Evolutionary conservation across 2,797 vertebrate genomes (phyloP), one percentile per base, ranked within the genome.

Genomic region (Phrynocephalus forsythii): DNA sequence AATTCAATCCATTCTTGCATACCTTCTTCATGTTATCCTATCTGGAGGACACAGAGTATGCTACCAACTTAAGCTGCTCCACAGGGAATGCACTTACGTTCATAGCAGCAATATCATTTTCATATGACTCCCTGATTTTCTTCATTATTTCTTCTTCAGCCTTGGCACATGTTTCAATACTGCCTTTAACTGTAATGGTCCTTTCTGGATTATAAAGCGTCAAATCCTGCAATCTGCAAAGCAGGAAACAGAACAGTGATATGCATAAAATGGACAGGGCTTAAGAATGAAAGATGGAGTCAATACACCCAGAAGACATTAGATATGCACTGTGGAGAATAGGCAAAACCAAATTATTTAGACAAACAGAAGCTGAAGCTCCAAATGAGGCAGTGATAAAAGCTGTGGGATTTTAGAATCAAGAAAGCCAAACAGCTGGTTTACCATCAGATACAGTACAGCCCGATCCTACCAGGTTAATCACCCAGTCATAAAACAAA

Each of bases 21-120:
- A 28, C 38, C 24, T 85, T 24, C 26, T 24, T 68, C 63, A 38
- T 44, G 30, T 76, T 11, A 44, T 30, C 18, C 50, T 78, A 52
- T 68, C 9, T 48, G 67, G 30, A 44, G 50, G n/a, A 28, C 16
- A 80, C 50, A 38, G 52, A 66, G 33, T 3, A 68, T 15, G 63
- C 60, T 72, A 68, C 30, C 50, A 76, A 28, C 20, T 85, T 90
- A 50, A 50, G 67, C 91, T 89, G 1, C 0, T 2, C 44, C 22
- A 52, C 6, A 72, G 56, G 81, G 79, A 79, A 68, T 88, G 75
- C 38, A 95, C 98, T 97, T 96, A 99, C 99, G 80, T 99, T 99
- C 99, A 99, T 99, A 96, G 99, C 99, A 94, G 98, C 98, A 95
- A 99, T 97, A 90, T 99, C 99, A 60, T 99, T 99, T 93, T 99